Evolutionary conservation across 1,140 invertebrate species (phyloP), one percentile per base, ranked within the genome.

Genomic region (Formica exsecta): DNA sequence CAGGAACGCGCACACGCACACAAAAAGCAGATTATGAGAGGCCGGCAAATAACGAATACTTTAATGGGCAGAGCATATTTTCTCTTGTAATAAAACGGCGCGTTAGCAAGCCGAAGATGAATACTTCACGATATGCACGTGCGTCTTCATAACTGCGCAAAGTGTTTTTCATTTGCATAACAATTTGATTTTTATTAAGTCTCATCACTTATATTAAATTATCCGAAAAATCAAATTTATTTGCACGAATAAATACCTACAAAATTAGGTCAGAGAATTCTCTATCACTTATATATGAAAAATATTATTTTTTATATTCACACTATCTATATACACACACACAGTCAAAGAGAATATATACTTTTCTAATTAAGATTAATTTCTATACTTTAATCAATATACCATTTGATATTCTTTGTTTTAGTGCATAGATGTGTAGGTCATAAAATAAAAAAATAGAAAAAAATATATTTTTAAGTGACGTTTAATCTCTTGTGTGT

Each of bases 1-100:
- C 68, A 57, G 36, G 51, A 29, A 2, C 32, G 62, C 76, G 32
- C 4, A 16, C 22, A 62, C 29, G 79, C 75, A 79, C 16, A 36
- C 66, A 29, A 25, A 57, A 16, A 74, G 61, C 70, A 64, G 48
- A 70, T 73, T 57, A 77, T 68, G 64, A 51, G 13, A 38, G 16
- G 51, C 6, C 22, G 19, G 16, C 25, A n/a, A 74, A 79, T 61
- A 76, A 59, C 75, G 22, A 68, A 84, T 51, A 71, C 71, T 83
- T 89, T 88, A 89, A 88, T 88, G 86, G 73, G 77, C 64, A 44
- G 61, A 44, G 66, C 70, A 85, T 89, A 85, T 87, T 89, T 90
- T 59, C 80, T 41, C 8, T 81, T 74, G 32, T 89, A 90, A 90
- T 89, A 79, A 90, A 88, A 80, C 65, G 80, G 75, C 87, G 80